Percentiles rank a stretch among this genome's conserved stretches.
phyloP scores from a whole-genome alignment of 2,113 vertebrate genomes.

The Paracanthobrama guichenoti region DNA sequence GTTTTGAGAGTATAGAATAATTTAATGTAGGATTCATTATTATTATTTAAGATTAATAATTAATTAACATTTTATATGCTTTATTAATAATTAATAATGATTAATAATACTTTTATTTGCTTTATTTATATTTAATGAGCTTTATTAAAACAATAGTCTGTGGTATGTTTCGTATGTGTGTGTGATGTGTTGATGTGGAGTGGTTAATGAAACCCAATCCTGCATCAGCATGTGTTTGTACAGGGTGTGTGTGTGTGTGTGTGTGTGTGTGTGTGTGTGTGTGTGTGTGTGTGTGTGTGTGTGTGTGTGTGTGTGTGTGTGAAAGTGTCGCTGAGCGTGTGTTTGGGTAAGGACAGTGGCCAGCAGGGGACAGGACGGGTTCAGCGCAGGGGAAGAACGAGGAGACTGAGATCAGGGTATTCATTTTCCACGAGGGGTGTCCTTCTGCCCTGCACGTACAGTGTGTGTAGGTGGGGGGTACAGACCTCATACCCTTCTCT shows the following conservation, averaged over 20 bases:
- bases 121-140: conserved; percentile 22
- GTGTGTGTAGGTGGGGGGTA: conserved; percentile 59
- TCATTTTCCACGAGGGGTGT: conserved; percentile 69
- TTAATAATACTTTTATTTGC: neutral
- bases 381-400: conserved; percentile 69
- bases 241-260: conserved; percentile 8
- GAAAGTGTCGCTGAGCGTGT: conserved; percentile 58
- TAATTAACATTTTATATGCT: conserved; percentile 42
- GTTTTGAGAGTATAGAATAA: too few species aligned
- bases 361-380: conserved; percentile 76
- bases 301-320: conserved; percentile 42
- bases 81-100: neutral
- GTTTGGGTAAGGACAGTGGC: conserved; percentile 71
- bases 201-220: conserved; percentile 50
- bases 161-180: conserved; percentile 66
- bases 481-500: conserved; percentile 1
- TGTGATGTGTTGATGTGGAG: conserved; percentile 60
- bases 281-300: conserved; percentile 51
- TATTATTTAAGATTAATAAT: conserved; percentile 30
- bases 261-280: conserved; percentile 32
- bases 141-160: conserved; percentile 65
- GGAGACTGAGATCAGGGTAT: conserved; percentile 68
- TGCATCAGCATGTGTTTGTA: conserved; percentile 48
- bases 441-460: conserved; percentile 70
- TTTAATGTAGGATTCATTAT: too few species aligned